These are phyloP conservation scores for Urophycis tenuis DNA, from an alignment of 2,797 vertebrate species.

Conservation along the genomic window DNA sequence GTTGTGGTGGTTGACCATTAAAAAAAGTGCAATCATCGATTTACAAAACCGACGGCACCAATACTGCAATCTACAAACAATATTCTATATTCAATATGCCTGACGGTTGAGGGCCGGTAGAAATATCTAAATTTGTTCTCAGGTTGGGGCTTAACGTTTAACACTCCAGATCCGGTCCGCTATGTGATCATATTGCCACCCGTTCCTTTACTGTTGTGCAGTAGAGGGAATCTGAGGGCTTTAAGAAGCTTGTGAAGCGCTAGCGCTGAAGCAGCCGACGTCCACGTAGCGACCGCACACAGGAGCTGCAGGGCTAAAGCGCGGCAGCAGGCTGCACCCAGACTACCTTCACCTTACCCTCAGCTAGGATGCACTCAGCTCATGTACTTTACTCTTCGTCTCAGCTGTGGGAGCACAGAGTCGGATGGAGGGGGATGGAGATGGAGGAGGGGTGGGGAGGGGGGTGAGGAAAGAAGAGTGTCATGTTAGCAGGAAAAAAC, in stretches of 20 bases:
- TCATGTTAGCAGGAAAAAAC: slow-evolving; percentile 64
- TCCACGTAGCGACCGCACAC: slow-evolving; percentile 58
- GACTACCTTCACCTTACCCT: slow-evolving; percentile 74
- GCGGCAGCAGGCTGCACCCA: slow-evolving; percentile 45
- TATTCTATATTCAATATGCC: neutral
- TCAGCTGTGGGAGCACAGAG: slow-evolving; percentile 68
- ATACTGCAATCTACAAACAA: neutral
- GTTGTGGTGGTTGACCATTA: slow-evolving; percentile 7
- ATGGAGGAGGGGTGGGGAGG: neutral
- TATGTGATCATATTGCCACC: neutral
- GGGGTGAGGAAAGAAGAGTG: slow-evolving; percentile 62
- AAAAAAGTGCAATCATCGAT: neutral
- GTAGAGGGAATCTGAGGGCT: slow-evolving; percentile 31
- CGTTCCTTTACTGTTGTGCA: slow-evolving; percentile 3
- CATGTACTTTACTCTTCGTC: slow-evolving; percentile 73
- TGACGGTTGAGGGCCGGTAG: neutral
- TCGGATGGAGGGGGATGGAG: slow-evolving; percentile 6
- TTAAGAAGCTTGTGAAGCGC: slow-evolving; percentile 44
- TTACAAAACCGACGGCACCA: neutral
- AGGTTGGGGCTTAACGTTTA: neutral
- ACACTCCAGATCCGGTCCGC: neutral
- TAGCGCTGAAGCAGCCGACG: slow-evolving; percentile 64
- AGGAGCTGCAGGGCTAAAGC: slow-evolving; percentile 58
- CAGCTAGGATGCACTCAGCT: slow-evolving; percentile 63
- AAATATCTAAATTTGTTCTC: neutral